Base-by-base conservation (phyloP, 2,113 vertebrate genomes). In the Toxotes chatareus region DNA sequence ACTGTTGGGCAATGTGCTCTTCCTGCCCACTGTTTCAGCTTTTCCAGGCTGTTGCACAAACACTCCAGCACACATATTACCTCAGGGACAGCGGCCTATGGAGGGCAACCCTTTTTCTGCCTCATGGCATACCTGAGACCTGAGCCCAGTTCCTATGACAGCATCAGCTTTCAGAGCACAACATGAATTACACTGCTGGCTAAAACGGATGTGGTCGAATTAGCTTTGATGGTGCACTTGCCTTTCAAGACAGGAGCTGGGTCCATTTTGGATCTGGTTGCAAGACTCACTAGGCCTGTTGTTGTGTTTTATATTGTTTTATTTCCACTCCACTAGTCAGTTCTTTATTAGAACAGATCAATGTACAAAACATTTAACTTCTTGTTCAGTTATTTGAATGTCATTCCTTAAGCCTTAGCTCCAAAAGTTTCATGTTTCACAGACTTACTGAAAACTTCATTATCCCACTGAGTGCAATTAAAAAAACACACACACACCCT, bases 51-150 rank as follows among this genome's bases (percentile, higher is more conserved):
- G 64, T 57, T 84, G 83, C 83, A 67, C 85, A 88, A 87, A 93
- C 85, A 91, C 84, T 87, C 80, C 82, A 77, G 79, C 81, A 71
- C 79, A 89, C 57, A 80, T 61, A 88, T 90, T 91, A 85, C 83
- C 87, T 86, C 69, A 65, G 87, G 88, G 89, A 91, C 83, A 76
- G 4, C 63, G 71, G 84, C 69, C 78, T 84, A 68, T 82, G 66
- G 85, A 86, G 80, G 82, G 69, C 74, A 76, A 65, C 55, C 67
- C 51, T 81, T 84, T 91, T 89, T 88, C 64, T 85, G 75, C 82
- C 73, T 85, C 59, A 38, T 79, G 77, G 76, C 73, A 68, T 73
- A 82, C 61, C 77, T 72, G 69, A 83, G 80, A 76, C 84, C 80
- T 80, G 60, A 79, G 76, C 53, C 77, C 31, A 42, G 63, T 78